phyloP scores from a whole-genome alignment of 2,113 vertebrate species.

The Pleuronectes platessa region DNA sequence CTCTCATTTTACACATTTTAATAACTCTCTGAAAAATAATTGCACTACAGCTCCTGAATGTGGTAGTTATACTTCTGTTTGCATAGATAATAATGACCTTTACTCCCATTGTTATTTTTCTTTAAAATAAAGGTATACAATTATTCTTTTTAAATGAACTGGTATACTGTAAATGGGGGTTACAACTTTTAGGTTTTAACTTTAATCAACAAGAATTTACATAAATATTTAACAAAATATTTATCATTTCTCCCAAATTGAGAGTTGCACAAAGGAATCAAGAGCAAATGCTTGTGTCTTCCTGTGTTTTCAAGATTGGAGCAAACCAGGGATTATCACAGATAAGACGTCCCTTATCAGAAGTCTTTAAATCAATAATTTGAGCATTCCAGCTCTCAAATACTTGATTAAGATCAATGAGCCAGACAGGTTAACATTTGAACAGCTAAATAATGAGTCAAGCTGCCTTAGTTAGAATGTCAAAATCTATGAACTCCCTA shows the following conservation, averaged over 20 bases:
- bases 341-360: conserved; percentile 29
- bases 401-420: conserved; percentile 36
- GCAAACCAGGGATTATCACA: conserved; percentile 16
- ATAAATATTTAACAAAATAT: not conserved
- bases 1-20: no score
- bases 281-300: not conserved
- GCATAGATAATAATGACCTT: not conserved
- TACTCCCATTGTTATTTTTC: not conserved
- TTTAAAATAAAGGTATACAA: no score
- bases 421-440: conserved; percentile 46
- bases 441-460: conserved; percentile 41
- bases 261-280: not conserved
- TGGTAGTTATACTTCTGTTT: not conserved
- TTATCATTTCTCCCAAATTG: not conserved
- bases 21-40: no score
- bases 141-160: no score
- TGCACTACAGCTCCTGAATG: not conserved
- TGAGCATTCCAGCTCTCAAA: conserved; percentile 19
- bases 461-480: conserved; percentile 6
- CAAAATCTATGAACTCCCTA: conserved; percentile 28
- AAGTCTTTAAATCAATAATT: conserved; percentile 9
- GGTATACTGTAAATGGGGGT: no score
- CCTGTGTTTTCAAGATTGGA: not conserved
- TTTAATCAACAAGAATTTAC: not conserved
- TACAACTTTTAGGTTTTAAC: no score